Evolutionary conservation across 2,797 vertebrate genomes (phyloP).

Genomic region (Betta splendens): DNA sequence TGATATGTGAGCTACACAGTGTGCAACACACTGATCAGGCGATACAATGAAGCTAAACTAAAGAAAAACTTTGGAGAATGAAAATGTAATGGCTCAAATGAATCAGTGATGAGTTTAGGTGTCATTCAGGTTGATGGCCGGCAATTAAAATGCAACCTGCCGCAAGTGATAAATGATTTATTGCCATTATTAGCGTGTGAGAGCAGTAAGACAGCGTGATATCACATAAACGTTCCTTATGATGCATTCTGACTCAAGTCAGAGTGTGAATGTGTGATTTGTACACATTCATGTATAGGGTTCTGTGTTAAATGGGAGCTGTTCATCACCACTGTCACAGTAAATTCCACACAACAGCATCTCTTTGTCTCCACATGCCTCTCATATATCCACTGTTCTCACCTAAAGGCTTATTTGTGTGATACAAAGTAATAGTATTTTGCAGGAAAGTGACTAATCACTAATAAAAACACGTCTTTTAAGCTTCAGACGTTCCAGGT

Average conservation of each 20-base stretch:
- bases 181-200: constrained; percentile 29
- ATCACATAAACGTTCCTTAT: constrained; percentile 35
- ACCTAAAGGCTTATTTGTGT: constrained; percentile 32
- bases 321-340: constrained; percentile 54
- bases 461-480: too few relatives aligned
- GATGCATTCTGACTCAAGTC: constrained; percentile 65
- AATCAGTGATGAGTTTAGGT: constrained; percentile 1
- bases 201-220: constrained; percentile 17
- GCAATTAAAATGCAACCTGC: constrained; percentile 1
- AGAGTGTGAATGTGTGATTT: constrained; percentile 57
- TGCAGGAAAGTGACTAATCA: constrained; percentile 21
- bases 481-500: too few relatives aligned
- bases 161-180: constrained; percentile 20
- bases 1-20: constrained; percentile 44
- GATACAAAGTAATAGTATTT: constrained; percentile 32
- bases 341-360: too few relatives aligned
- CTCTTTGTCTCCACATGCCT: constrained; percentile 12
- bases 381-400: constrained; percentile 32
- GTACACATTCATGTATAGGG: too few relatives aligned
- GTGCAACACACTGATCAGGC: constrained; percentile 15
- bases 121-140: background rate
- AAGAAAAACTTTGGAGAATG: background rate
- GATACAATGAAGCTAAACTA: background rate
- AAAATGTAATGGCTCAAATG: background rate
- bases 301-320: too few relatives aligned